phyloP scores from a whole-genome alignment of 2,888 invertebrate species.

The Saturnia japonica region DNA sequence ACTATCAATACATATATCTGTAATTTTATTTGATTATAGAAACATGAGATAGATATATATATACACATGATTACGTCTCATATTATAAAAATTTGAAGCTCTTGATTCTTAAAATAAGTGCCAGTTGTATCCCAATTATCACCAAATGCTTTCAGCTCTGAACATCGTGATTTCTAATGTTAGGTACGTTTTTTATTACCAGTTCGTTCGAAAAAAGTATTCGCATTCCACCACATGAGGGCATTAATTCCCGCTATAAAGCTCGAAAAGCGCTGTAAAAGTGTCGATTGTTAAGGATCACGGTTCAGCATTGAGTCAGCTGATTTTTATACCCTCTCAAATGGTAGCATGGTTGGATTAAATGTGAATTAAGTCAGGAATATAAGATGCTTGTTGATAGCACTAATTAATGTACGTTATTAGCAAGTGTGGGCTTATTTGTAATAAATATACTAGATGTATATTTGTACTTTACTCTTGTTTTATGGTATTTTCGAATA shows the following conservation, averaged over 20 bases:
- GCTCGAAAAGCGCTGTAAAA: background rate
- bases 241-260: constrained; percentile 11
- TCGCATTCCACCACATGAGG: background rate
- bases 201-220: constrained; percentile 2
- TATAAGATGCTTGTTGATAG: background rate
- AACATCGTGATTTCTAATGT: background rate
- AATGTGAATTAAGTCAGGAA: background rate
- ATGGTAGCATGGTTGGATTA: background rate
- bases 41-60: too few species aligned
- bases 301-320: constrained; percentile 16
- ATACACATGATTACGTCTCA: too few species aligned
- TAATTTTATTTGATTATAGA: too few species aligned
- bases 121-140: background rate
- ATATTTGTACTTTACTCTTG: too few species aligned
- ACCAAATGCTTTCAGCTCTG: background rate
- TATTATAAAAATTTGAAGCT: too few species aligned
- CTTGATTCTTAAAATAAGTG: too few species aligned
- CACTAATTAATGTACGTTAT: background rate
- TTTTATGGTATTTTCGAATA: too few species aligned
- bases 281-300: background rate
- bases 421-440: background rate
- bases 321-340: constrained; percentile 15
- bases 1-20: too few species aligned
- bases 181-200: background rate
- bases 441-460: too few species aligned